Evolutionary conservation across 2,888 invertebrate species (phyloP), one percentile per base, ranked within the genome.

Genomic region (Megamerina dolium): DNA sequence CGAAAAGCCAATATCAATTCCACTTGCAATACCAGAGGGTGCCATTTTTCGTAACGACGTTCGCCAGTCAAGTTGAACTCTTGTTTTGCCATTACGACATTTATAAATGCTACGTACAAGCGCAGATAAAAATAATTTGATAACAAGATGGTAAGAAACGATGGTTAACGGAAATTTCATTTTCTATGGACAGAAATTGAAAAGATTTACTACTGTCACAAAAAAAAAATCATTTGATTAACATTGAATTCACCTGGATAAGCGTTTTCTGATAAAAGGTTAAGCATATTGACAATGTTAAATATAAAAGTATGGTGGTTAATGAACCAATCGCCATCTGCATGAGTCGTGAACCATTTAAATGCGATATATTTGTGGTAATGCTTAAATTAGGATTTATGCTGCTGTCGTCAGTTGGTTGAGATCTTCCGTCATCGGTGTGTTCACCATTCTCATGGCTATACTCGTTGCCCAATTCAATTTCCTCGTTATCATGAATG

Each of bases 201-300:
- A 38, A 39, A 26, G 14, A 20, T 36, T 17, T 29, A 39, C 21
- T 19, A 16, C 27, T 17, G 3, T 36, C 20, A 17, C 6, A 23
- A 16, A 44, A 41, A 20, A 17, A 21, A 16, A 37, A 26, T 12
- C 21, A 29, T 30, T 5, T 10, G 20, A 18, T n/a, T 3, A 16
- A 26, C 8, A 37, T 8, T 23, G 10, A 13, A 35, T 37, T n/a
- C 73, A 89, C 90, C 77, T 85, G 83, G 51, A 91, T 79, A 41
- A 96, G 80, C 83, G 88, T 87, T 78, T 93, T 83, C 70, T 97
- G 96, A 72, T 96, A 99, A 73, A 97, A 99, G 9, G 95, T 97
- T 40, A 99, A 79, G 34, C 92, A 87, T 59, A 99, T 93, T 12
- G 96, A 97, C 42, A 96, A 79, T 10, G 83, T 77, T 66, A 94